Base-by-base conservation (phyloP, 2,797 vertebrate genomes). In the Steatocranus sp. region DNA sequence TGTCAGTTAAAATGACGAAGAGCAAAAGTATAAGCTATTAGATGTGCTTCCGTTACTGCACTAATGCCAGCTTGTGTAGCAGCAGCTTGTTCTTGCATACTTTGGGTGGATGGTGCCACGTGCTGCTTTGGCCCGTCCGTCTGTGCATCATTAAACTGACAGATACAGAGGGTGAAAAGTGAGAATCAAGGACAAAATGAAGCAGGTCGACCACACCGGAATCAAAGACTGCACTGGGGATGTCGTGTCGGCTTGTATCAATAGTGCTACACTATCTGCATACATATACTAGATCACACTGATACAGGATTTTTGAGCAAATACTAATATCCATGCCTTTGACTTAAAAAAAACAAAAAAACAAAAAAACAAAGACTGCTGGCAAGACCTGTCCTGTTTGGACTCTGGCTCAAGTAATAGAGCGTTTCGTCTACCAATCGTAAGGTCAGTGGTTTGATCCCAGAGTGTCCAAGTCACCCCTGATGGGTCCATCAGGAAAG, bases 181-280 rank as follows among this genome's bases (percentile, higher is more conserved):
- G 78, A 81, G 77, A 75, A 54, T 79, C 76, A 85, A 84, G 83
- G 84, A 89, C 70, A 74, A 81, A 85, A 30, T 51, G 58, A 87
- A 73, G 53, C 74, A 43, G 76, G 79, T 74, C 61, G 74, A 83
- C 74, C 79, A 75, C 85, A 86, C 61, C 41, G 41, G 56, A 66
- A 85, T 86, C 63, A 87, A 79, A 88, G 48, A 36, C 54, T 81
- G 27, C 61, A 80, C 68, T 18, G 20, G 49, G 76, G 79, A 76
- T 32, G 5, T 56, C 3, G 14, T 75, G 75, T 85, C 9, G 6
- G 41, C 50, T 77, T 58, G 11, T 78, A 27, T 79, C 76, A 79
- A 41, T 27, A 63, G 25, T 58, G n/a, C 75, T 56, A 30, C 36
- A 30, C 36, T 73, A 76, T 53, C 43, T 80, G 25, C 75, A n/a